phyloP scores from a whole-genome alignment of 2,113 vertebrate genomes.

The Pelusios castaneus region DNA sequence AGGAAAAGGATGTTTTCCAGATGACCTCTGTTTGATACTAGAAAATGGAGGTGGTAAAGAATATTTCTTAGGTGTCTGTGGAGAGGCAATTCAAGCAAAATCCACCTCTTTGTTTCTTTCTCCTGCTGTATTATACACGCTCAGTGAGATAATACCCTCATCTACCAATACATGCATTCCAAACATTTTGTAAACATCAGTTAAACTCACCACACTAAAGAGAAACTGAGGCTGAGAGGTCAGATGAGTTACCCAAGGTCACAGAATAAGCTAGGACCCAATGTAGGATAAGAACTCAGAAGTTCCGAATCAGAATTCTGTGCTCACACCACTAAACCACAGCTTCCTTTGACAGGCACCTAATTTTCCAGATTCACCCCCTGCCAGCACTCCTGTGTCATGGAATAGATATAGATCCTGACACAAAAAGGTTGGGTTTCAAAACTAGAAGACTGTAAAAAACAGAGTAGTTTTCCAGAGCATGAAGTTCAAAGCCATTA shows the following conservation, averaged over 20 bases:
- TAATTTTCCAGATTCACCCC: neutral
- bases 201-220: neutral
- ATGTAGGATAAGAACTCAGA: neutral
- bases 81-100: rapidly evolving
- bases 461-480: neutral
- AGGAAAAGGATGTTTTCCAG: neutral
- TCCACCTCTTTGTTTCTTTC: neutral
- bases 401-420: neutral
- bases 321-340: neutral
- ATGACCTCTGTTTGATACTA: rapidly evolving
- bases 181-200: neutral
- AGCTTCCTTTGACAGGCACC: neutral
- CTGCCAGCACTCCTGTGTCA: neutral
- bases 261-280: neutral
- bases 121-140: neutral
- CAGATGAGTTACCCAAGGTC: neutral
- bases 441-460: neutral
- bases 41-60: neutral
- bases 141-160: neutral
- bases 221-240: neutral
- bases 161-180: neutral
- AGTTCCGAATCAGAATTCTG: neutral
- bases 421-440: neutral
- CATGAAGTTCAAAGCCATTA: neutral
- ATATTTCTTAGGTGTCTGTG: neutral